Base-by-base conservation (phyloP, 2,113 vertebrate species). In the Phalacrocorax brasilianus region DNA sequence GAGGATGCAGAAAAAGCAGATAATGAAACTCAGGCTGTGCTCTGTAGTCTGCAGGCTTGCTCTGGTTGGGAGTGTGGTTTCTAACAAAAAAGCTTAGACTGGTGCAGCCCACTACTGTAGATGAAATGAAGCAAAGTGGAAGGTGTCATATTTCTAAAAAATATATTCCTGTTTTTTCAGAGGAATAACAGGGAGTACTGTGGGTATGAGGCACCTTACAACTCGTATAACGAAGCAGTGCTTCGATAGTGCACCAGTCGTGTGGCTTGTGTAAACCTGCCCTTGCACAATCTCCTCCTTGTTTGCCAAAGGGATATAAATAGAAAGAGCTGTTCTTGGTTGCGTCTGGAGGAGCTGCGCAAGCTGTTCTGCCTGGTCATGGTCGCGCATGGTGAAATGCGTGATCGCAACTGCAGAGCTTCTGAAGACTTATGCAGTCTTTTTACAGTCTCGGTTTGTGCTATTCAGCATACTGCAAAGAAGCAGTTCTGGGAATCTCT, bases 141-240 rank as follows among this genome's bases (percentile, higher is more conserved):
- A 45, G 20, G 14, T 33, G 28, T 49, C 22, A 50, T 62, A 1
- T 28, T 4, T 5, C 20, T 15, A 4, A 20, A 40, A 50, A 70
- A 28, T 4, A 32, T 2, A 2, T 11, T 24, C 1, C 2, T 45
- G 16, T 76, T 86, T 70, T 32, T 33, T 9, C 17, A 45, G 28
- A 35, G 78, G 42, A 42, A 5, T 66, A 33, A 9, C 17, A 77
- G 45, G 26, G 66, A 6, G 16, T 42, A 9, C 72, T 47, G 45
- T 22, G 30, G 3, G 7, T 21, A 2, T 2, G 53, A 63, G 61
- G 42, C 21, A 5, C 45, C 2, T 13, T 40, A 12, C 0, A 2
- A 30, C 52, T 0, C 33, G 0, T 17, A 5, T 12, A 73, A 24
- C 0, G 1, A 21, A 59, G 18, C 8, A 4, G 68, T 40, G 67